Evolutionary conservation across 2,888 invertebrate genomes (phyloP).

Genomic region (Timema cristinae): DNA sequence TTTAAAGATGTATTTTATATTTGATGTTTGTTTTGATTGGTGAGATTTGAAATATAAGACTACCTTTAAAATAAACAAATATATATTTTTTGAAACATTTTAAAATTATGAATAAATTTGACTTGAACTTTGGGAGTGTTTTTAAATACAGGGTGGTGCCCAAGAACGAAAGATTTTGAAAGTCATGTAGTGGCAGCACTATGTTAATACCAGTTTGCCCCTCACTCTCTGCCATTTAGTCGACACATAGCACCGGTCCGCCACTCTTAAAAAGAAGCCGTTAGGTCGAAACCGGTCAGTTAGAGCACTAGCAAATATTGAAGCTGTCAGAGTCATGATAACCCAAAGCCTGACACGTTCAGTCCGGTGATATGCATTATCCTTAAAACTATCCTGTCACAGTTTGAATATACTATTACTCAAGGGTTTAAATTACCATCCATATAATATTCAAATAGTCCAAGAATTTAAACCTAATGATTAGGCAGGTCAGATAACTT

Average conservation of each 20-base stretch:
- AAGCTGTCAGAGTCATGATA: neutral
- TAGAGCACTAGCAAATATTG: neutral
- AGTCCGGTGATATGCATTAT: neutral
- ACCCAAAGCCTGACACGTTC: neutral
- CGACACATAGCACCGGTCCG: neutral
- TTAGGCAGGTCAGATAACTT: slow-evolving; percentile 15
- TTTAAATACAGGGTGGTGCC: no score
- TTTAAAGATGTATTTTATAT: no score
- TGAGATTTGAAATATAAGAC: no score
- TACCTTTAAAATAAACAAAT: no score
- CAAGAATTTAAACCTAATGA: slow-evolving; percentile 20
- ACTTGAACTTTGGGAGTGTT: no score
- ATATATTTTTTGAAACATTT: no score
- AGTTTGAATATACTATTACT: slow-evolving; percentile 12
- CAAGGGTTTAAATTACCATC: slow-evolving; percentile 17
- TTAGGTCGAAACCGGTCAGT: neutral
- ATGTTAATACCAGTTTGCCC: no score
- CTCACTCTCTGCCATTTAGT: neutral
- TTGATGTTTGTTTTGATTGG: no score
- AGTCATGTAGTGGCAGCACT: no score
- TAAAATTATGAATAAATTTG: no score
- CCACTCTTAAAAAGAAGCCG: slow-evolving; percentile 12
- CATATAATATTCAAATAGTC: slow-evolving; percentile 17
- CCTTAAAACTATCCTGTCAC: neutral
- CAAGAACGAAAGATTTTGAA: no score